Evolutionary conservation across 2,797 vertebrate genomes (phyloP), one percentile per base, ranked within the genome.

Genomic region (Cygnus olor): DNA sequence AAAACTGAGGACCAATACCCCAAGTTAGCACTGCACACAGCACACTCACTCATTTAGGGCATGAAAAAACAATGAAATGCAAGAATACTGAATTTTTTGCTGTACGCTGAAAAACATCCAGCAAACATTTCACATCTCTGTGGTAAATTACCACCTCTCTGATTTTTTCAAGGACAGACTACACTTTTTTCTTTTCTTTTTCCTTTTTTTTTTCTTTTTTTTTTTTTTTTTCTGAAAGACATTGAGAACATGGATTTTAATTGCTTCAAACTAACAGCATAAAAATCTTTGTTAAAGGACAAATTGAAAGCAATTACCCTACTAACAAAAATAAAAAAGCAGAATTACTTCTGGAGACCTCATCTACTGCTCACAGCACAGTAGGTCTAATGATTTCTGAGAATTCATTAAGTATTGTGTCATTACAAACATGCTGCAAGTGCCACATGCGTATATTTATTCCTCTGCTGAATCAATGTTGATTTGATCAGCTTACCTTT

Each of bases 331-430:
- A 91, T 38, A 85, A 94, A 80, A 87, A 87, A 79, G 80, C 9
- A 2, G 73, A 92, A 91, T 91, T 92, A 81, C 76, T 96, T 93
- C 54, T 92, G 94, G 80, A 97, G 94, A 86, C 53, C 80, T 91
- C 66, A 88, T 84, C 96, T 94, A 64, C 92, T 90, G 56, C 85
- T 91, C 68, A 85, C 80, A 80, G 64, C 91, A 88, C 88, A 42
- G 70, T 22, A 65, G 32, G 45, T 71, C 77, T 78, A 91, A 93
- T 40, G 79, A 89, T 95, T 97, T 95, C 90, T 76, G 89, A 83
- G 84, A 94, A 86, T 78, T 79, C 82, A 86, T 92, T 85, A 88
- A 44, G 70, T 80, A 78, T 90, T 88, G 25, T 49, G 56, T 90
- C 21, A 88, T 65, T 90, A 66, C 60, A 80, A 84, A 81, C 68